These are phyloP conservation scores for Poecilia latipinna DNA, from an alignment of 2,113 vertebrate genomes.

Conservation along the genomic window DNA sequence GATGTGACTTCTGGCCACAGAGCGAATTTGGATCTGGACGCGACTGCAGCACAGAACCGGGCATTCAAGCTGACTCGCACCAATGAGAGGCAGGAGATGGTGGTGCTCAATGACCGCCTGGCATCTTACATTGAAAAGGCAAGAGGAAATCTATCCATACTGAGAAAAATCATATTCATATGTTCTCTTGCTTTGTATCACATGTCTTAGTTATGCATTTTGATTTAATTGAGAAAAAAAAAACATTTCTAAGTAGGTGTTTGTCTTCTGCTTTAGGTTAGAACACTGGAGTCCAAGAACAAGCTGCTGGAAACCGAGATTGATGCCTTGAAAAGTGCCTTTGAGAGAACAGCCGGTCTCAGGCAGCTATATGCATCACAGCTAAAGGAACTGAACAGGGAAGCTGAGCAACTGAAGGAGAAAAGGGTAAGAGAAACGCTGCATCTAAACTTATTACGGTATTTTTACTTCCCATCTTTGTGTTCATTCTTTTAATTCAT, in stretches of 20 bases:
- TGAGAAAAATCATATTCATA: neutral
- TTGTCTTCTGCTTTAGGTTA: slow-evolving; percentile 61
- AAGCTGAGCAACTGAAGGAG: slow-evolving; percentile 72
- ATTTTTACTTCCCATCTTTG: neutral
- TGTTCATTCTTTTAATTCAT: neutral
- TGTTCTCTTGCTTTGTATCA: neutral
- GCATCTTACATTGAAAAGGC: slow-evolving; percentile 79
- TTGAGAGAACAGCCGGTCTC: slow-evolving; percentile 65
- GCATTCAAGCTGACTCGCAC: slow-evolving; percentile 73
- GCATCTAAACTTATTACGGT: neutral
- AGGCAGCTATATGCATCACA: slow-evolving; percentile 74
- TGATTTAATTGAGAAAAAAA: neutral
- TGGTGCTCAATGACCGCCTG: slow-evolving; percentile 80
- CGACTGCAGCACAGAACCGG: slow-evolving; percentile 76
- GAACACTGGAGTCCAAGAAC: slow-evolving; percentile 75
- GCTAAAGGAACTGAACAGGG: slow-evolving; percentile 72
- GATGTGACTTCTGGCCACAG: slow-evolving; percentile 59
- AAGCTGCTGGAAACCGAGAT: slow-evolving; percentile 72
- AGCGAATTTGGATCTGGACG: slow-evolving; percentile 68
- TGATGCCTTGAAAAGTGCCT: slow-evolving; percentile 63
- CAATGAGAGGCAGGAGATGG: slow-evolving; percentile 75
- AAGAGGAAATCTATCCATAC: slow-evolving; percentile 18
- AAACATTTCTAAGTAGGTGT: neutral
- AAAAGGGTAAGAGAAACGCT: slow-evolving; percentile 63
- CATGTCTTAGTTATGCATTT: neutral